Percentiles rank a stretch among this genome's conserved stretches.
Evolutionary conservation across 2,113 vertebrate genomes (phyloP).

Genomic region (Lutjanus erythropterus): DNA sequence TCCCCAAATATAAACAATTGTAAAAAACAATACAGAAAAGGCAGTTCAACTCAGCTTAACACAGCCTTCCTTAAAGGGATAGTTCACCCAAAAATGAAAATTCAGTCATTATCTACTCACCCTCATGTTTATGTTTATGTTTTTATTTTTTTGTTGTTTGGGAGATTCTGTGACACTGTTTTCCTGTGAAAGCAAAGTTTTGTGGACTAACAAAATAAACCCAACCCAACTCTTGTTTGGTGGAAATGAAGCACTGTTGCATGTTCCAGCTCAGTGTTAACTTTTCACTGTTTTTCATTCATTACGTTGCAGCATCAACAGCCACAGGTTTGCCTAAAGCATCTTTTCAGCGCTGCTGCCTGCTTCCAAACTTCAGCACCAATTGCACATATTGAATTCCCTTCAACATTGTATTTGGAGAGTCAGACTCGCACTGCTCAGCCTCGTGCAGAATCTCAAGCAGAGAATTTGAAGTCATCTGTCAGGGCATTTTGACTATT

Average conservation of each 20-base stretch:
- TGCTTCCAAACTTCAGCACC: not conserved
- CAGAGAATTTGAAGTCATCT: slow-evolving; percentile 7
- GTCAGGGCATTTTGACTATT: slow-evolving; percentile 12
- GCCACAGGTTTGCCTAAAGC: not conserved
- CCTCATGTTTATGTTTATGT: no score
- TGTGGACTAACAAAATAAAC: no score
- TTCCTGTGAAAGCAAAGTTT: no score
- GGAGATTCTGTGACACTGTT: no score
- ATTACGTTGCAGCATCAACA: not conserved
- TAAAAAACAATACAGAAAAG: no score
- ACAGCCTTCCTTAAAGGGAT: no score
- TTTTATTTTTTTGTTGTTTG: no score
- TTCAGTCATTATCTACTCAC: no score
- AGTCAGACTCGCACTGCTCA: not conserved
- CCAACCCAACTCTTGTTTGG: not conserved
- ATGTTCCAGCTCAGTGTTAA: not conserved
- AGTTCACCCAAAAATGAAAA: no score
- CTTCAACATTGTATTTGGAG: not conserved
- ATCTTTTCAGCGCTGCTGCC: not conserved
- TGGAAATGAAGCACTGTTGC: not conserved
- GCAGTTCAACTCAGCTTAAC: no score
- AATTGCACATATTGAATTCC: not conserved
- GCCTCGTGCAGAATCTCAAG: not conserved
- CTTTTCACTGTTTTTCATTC: not conserved
- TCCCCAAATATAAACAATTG: no score